These are phyloP conservation scores for Cuniculus paca DNA, from an alignment of 2,797 vertebrate species.

Conservation along the genomic window DNA sequence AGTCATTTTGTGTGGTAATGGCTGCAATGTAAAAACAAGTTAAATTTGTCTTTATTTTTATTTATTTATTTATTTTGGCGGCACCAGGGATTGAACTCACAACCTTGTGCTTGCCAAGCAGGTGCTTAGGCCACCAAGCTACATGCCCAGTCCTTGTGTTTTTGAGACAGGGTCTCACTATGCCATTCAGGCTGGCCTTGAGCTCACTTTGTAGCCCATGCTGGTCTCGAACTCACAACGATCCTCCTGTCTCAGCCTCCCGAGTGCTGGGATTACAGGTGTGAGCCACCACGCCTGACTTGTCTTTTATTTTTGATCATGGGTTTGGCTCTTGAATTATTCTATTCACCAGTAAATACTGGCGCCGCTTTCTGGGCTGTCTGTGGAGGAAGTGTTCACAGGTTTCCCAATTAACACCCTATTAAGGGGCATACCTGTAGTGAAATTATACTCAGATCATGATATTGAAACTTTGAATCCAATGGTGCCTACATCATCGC, in stretches of 20 bases:
- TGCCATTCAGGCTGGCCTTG: no score
- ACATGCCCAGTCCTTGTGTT: no score
- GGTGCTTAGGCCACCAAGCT: no score
- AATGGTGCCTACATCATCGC: slow-evolving; percentile 70
- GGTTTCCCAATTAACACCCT: slow-evolving; percentile 86
- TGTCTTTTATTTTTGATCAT: slow-evolving; percentile 84
- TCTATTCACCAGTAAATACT: slow-evolving; percentile 82
- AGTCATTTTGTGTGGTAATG: slow-evolving; percentile 81
- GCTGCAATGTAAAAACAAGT: slow-evolving; percentile 78
- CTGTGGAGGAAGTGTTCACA: slow-evolving; percentile 83
- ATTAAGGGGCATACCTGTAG: slow-evolving; percentile 86
- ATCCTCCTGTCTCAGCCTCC: no score
- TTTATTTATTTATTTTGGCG: no score
- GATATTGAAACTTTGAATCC: slow-evolving; percentile 82
- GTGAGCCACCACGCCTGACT: no score
- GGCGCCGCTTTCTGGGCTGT: slow-evolving; percentile 77
- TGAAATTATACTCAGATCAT: slow-evolving; percentile 81
- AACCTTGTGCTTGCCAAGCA: no score
- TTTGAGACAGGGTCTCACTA: no score
- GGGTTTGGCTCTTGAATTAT: slow-evolving; percentile 76
- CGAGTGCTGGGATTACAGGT: no score
- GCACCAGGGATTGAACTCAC: no score
- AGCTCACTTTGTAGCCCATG: no score
- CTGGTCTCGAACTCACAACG: no score
- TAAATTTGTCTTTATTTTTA: slow-evolving; percentile 83